Evolutionary conservation across 2,113 vertebrate genomes (phyloP).

Genomic region (Psammodynastes pulverulentus): DNA sequence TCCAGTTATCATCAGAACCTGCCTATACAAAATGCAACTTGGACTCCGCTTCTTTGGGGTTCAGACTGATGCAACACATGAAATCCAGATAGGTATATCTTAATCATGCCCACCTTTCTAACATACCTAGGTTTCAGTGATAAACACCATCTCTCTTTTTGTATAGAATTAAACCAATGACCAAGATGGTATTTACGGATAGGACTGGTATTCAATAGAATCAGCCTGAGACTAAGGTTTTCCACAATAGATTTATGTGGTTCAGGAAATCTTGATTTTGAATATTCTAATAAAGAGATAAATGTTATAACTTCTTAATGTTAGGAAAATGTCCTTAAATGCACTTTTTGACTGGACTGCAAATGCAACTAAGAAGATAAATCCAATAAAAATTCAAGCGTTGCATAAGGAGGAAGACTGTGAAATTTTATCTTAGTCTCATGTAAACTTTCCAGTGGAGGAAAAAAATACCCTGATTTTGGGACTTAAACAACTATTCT

Average conservation of each 20-base stretch:
- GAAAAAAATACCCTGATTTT: conserved; percentile 9
- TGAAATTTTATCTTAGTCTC: conserved; percentile 17
- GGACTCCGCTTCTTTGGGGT: neutral
- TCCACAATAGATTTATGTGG: neutral
- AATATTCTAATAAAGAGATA: neutral
- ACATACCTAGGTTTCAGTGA: neutral
- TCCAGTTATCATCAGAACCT: neutral
- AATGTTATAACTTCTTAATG: neutral
- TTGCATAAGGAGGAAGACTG: neutral
- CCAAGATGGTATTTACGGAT: neutral
- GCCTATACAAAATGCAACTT: neutral
- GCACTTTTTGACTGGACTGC: neutral
- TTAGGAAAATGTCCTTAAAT: neutral
- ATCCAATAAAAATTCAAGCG: neutral
- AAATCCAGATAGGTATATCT: neutral
- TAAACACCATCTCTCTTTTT: neutral
- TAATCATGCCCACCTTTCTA: neutral
- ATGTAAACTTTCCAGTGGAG: conserved; percentile 32
- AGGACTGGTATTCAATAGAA: neutral
- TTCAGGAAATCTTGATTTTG: neutral
- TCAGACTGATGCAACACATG: neutral
- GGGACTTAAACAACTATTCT: conserved; percentile 25
- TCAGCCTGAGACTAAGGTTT: neutral
- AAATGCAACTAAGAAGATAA: neutral
- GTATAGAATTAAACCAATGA: neutral